Evolutionary conservation across 2,113 vertebrate species (phyloP).

Genomic region (Pycnonotus jocosus): DNA sequence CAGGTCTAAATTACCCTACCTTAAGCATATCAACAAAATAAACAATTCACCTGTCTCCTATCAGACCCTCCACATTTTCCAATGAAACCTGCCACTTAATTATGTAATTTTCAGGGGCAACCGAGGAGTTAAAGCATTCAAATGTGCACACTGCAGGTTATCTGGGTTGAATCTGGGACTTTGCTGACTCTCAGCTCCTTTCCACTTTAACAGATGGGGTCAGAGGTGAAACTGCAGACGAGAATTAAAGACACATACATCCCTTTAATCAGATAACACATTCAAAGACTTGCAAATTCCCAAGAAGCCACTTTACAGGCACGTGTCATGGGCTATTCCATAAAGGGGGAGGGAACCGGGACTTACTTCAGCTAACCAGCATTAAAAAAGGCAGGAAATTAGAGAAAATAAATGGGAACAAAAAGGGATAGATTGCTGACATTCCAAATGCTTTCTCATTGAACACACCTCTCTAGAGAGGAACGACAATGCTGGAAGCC

Average conservation of each 20-base stretch:
- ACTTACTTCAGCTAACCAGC: background rate
- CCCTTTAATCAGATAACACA: constrained; percentile 75
- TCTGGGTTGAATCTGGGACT: constrained; percentile 52
- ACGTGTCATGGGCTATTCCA: constrained; percentile 41
- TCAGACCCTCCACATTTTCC: background rate
- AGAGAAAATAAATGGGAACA: constrained; percentile 47
- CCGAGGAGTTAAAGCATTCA: background rate
- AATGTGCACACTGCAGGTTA: background rate
- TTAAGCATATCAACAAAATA: background rate
- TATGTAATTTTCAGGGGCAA: background rate
- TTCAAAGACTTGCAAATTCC: constrained; percentile 74
- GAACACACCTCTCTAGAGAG: constrained; percentile 62
- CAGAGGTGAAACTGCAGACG: constrained; percentile 65
- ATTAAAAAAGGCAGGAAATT: constrained; percentile 46
- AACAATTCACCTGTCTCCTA: background rate
- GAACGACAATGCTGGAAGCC: constrained; percentile 56
- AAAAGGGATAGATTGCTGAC: constrained; percentile 41
- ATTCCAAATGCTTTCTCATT: constrained; percentile 61
- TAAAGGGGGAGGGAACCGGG: background rate
- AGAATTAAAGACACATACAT: constrained; percentile 70
- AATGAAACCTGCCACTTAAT: background rate
- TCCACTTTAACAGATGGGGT: constrained; percentile 60
- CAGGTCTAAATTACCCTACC: background rate
- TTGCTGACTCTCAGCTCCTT: constrained; percentile 62
- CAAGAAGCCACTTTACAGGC: constrained; percentile 69